Base-by-base conservation (phyloP, 2,888 invertebrate genomes). In the Mythimna pallens region DNA sequence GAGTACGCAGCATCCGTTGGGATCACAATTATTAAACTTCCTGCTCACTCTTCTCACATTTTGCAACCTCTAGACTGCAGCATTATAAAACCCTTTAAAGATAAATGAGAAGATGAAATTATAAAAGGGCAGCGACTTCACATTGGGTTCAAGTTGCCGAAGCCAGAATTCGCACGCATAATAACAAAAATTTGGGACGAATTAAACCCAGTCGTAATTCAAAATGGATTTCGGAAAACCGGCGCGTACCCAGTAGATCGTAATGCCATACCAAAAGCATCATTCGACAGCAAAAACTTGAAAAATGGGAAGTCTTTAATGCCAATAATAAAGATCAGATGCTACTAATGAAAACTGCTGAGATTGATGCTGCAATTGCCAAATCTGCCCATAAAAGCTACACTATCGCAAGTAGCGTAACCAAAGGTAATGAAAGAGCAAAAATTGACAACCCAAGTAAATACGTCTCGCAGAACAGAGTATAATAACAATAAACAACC, bases 111-210 rank as follows among this genome's bases (percentile, higher is more conserved):
- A 20, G 20, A 20, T 34, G 61, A 61, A 43, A 22, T 61, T 22
- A 40, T 61, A 40, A 61, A 61, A 61, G 43, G 22, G 61, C 61
- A 43, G 22, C 22, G 61, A 61, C 61, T 61, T 40, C 22, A 61
- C 22, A 40, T 61, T 40, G 40, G 40, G 40, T 40, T 40, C 9
- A 61, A 61, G 40, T 40, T 61, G 17, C 40, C 61, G 43, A 61
- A 61, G 40, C 61, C 40, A 25, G 61, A 61, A 61, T 61, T 61
- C 40, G 40, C 61, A 17, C 30, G 61, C 22, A 62, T 43, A 4
- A 25, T 43, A 62, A 62, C 61, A 17, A 62, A 62, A 22, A 25
- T 43, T 22, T 62, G 61, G 61, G 22, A 62, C 22, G 61, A 62
- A 22, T 22, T 61, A 22, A 61, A 61, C 14, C 61, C 61, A 14